Evolutionary conservation across 1,140 invertebrate species (phyloP).

Genomic region (Cydia fagiglandana): DNA sequence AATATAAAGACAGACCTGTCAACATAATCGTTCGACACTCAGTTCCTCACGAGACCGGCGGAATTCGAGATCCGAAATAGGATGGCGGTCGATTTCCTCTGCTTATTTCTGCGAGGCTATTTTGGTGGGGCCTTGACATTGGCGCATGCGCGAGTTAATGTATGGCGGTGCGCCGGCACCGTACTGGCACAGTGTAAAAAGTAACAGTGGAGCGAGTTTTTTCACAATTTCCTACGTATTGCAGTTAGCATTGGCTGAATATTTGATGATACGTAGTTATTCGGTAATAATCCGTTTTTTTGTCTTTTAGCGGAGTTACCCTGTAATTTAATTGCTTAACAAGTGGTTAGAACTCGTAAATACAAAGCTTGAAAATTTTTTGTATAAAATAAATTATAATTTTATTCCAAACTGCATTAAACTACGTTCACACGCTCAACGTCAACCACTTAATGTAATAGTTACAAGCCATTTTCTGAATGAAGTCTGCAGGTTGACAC

Average conservation of each 20-base stretch:
- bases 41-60: not conserved
- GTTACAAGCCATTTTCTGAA: too few species aligned
- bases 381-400: too few species aligned
- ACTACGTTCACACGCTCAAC: slow-evolving; percentile 1
- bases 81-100: slow-evolving; percentile 29
- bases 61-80: not conserved
- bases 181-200: not conserved
- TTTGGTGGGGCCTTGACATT: slow-evolving; percentile 42
- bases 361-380: too few species aligned
- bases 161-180: slow-evolving; percentile 23
- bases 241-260: too few species aligned
- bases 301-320: too few species aligned
- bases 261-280: too few species aligned
- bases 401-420: not conserved
- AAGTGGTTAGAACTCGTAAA: too few species aligned
- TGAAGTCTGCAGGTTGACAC: slow-evolving; percentile 20
- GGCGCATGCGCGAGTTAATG: slow-evolving; percentile 35
- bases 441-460: not conserved
- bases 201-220: too few species aligned
- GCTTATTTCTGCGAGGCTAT: slow-evolving; percentile 32
- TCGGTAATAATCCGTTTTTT: too few species aligned
- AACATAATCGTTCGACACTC: not conserved
- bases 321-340: too few species aligned
- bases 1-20: not conserved
- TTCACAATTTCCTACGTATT: too few species aligned